Percentiles rank a stretch among this genome's conserved stretches.
phyloP scores from a whole-genome alignment of 2,797 vertebrate species.

The Scolopax rusticola region DNA sequence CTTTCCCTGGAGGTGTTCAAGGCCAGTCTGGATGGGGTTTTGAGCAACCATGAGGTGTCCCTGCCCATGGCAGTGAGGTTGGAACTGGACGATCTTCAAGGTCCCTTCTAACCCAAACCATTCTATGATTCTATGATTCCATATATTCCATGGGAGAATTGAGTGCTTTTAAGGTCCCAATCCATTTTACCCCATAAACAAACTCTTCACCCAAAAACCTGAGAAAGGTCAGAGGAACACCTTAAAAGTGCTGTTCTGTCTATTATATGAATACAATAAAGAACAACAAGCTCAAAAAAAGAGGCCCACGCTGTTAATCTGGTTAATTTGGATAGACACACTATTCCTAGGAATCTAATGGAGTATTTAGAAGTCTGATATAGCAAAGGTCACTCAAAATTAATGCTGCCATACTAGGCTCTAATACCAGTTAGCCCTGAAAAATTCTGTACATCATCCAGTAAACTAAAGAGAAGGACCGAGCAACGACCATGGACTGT shows the following conservation, averaged over 20 bases:
- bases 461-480: neutral
- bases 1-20: too few relatives aligned
- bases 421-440: neutral
- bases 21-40: too few relatives aligned
- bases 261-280: neutral
- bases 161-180: neutral
- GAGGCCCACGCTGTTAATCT: neutral
- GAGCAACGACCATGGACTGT: neutral
- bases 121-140: too few relatives aligned
- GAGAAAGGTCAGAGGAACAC: neutral
- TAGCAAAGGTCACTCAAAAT: neutral
- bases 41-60: too few relatives aligned
- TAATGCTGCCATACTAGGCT: neutral
- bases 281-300: neutral
- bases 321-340: neutral
- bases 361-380: neutral
- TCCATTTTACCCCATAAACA: neutral
- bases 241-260: neutral
- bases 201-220: neutral
- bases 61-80: too few relatives aligned
- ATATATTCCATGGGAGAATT: neutral
- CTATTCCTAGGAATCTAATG: neutral
- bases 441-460: neutral
- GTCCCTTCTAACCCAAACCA: too few relatives aligned
- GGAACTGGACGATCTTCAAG: too few relatives aligned